Evolutionary conservation across 2,888 invertebrate genomes (phyloP), one percentile per base, ranked within the genome.

Genomic region (Hypolimnas misippus): DNA sequence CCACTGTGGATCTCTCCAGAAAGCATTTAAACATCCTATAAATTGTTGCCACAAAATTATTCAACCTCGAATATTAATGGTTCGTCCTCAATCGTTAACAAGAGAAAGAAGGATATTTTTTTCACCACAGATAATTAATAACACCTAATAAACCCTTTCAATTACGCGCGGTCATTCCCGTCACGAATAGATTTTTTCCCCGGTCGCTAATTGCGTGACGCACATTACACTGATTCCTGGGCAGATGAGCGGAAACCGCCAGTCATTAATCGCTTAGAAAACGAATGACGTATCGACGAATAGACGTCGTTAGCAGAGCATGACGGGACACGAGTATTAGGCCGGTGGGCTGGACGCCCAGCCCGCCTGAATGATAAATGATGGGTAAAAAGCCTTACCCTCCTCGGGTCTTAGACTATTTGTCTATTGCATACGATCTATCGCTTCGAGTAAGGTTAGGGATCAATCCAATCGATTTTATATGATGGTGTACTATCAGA

Each of bases 331-430:
- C 29, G 49, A 29, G 49, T 49, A 49, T 49, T 49, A 49, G 49
- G 49, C 50, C 53, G 57, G 42, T 29, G 42, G 61, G 33, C 5
- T n/a, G 19, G 5, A 7, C 16, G 42, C 42, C 16, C 16, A 42
- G 42, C 42, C 42, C 59, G 55, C 31, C 40, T 62, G 44, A 56
- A 65, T 65, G 56, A 65, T 65, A 59, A 59, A 65, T 65, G 59
- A 62, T 29, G 62, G 33, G 52, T 57, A 59, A 52, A 51, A 25
- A 62, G 51, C 62, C 40, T 40, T 52, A 33, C 50, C 52, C 42
- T 25, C 17, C 33, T 62, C 35, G 31, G 46, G 17, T 61, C 55
- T 50, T 46, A 55, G 21, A 55, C 42, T 55, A 55, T 38, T 55
- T 51, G 29, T 49, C 49, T 49, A 31, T n/a, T 42, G 1, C 51